Percentiles rank a stretch among this genome's conserved stretches.
These are phyloP conservation scores for Anoura caudifer DNA, from an alignment of 2,113 vertebrate genomes.

Conservation along the genomic window DNA sequence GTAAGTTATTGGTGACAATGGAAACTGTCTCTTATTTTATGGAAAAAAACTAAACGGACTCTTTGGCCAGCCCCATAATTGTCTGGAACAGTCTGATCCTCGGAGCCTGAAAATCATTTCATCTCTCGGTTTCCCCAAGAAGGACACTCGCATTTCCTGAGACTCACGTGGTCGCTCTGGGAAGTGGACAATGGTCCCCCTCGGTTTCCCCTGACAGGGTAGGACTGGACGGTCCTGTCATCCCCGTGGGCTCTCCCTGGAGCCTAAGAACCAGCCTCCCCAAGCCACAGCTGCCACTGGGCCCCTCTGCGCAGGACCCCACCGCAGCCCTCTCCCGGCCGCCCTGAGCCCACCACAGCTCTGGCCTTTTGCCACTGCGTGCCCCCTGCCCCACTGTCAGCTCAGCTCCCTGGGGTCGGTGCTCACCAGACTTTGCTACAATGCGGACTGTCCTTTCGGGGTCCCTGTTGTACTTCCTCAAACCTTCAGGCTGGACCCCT, in stretches of 20 bases:
- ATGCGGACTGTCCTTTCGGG: background rate
- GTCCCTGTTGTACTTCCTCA: background rate
- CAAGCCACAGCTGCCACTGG: background rate
- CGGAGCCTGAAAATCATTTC: accelerated
- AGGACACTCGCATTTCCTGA: background rate
- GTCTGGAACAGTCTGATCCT: background rate
- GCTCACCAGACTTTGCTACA: background rate
- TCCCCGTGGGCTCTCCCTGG: background rate
- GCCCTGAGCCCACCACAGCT: background rate
- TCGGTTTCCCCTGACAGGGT: background rate
- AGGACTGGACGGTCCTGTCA: no score
- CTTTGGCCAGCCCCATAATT: accelerated
- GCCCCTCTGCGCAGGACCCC: background rate
- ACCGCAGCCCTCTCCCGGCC: background rate
- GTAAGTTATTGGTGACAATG: no score
- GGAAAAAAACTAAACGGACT: no score
- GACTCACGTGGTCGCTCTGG: background rate
- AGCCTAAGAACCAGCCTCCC: background rate
- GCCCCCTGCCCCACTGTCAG: accelerated
- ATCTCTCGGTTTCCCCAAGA: background rate
- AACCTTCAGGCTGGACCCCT: background rate
- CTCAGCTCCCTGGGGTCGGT: background rate
- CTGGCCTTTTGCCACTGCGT: background rate
- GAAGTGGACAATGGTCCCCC: background rate
- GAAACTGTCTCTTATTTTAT: no score